Percentiles rank a stretch among this genome's conserved stretches.
Conservation (phyloP, 2,113 vertebrate species). For the Notarius quadriscutis region DNA sequence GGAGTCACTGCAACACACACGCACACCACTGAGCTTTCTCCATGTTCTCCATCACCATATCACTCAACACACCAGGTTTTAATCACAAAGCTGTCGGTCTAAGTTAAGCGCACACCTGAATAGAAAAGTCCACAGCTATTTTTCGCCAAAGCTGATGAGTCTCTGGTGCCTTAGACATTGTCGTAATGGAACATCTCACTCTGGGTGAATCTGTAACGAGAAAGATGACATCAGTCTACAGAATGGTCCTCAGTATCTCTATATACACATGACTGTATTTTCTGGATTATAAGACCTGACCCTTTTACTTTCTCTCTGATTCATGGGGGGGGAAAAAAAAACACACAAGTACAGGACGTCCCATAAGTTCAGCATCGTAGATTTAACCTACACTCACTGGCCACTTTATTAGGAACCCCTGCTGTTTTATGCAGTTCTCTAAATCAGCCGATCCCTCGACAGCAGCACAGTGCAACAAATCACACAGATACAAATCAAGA, state of each 20-base stretch:
- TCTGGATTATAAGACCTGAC: neutral
- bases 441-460: no score
- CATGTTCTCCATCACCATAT: neutral
- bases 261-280: neutral
- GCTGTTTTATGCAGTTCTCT: no score
- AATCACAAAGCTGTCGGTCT: no score
- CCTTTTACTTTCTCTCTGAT: neutral
- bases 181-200: neutral
- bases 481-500: no score
- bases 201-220: slow-evolving; percentile 43
- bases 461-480: no score
- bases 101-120: slow-evolving; percentile 70
- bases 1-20: neutral
- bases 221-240: neutral
- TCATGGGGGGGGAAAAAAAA: neutral
- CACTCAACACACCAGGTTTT: neutral
- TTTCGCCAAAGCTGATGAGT: slow-evolving; percentile 83
- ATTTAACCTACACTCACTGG: neutral
- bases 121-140: slow-evolving; percentile 59
- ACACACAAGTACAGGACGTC: neutral
- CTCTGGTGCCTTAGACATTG: slow-evolving; percentile 83
- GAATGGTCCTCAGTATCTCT: neutral
- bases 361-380: neutral
- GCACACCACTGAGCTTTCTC: neutral
- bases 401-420: no score